phyloP scores from a whole-genome alignment of 2,113 vertebrate species.

The Hiodon tergisus region DNA sequence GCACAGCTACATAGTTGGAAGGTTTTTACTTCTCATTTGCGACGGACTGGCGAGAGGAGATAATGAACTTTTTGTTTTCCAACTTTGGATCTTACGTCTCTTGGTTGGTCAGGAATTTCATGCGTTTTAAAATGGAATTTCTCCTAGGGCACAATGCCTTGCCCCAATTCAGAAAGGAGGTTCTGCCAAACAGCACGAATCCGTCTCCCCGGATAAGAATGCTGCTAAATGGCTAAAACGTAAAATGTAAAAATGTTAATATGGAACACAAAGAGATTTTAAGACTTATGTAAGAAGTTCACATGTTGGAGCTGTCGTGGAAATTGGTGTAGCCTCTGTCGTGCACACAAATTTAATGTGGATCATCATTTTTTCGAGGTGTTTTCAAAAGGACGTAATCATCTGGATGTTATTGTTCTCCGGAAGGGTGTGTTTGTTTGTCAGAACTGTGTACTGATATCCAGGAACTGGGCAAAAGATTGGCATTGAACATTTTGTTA shows the following conservation, averaged over 20 bases:
- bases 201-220: too few species aligned
- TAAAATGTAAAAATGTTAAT: too few species aligned
- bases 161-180: neutral
- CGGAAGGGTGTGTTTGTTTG: too few species aligned
- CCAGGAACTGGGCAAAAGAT: too few species aligned
- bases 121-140: neutral
- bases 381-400: neutral
- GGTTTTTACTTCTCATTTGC: neutral
- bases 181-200: too few species aligned
- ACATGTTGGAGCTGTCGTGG: neutral
- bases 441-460: too few species aligned
- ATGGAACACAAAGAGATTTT: neutral
- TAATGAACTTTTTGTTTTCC: neutral
- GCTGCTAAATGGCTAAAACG: too few species aligned
- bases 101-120: neutral
- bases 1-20: too few species aligned
- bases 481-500: too few species aligned
- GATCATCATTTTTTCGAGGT: neutral
- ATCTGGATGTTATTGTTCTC: too few species aligned
- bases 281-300: neutral
- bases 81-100: neutral
- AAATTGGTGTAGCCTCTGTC: neutral
- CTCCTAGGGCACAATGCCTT: neutral
- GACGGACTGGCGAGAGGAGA: neutral
- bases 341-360: conserved; percentile 4